Evolutionary conservation across 2,888 invertebrate genomes (phyloP).

Genomic region (Eudasyphora cyanicolor): DNA sequence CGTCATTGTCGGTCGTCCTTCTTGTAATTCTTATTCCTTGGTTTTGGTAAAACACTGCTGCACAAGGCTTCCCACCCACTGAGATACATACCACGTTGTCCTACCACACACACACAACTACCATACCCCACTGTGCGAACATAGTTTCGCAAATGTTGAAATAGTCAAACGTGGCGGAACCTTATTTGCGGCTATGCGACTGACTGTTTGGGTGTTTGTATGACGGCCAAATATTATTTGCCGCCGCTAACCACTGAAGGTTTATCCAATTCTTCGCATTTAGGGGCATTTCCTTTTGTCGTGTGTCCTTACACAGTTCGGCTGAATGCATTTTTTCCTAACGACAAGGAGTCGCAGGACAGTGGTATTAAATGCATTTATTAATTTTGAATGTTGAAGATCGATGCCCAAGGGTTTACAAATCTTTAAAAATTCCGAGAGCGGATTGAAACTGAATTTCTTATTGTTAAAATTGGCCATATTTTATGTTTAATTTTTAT

Average conservation of each 20-base stretch:
- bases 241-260: not conserved
- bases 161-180: not conserved
- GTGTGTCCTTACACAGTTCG: slow-evolving; percentile 20
- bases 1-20: slow-evolving; percentile 60
- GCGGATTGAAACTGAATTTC: too few relatives aligned
- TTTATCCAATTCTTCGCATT: slow-evolving; percentile 6
- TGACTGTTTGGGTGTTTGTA: too few relatives aligned
- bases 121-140: slow-evolving; percentile 2
- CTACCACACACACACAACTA: slow-evolving; percentile 1
- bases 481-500: too few relatives aligned
- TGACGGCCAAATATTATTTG: not conserved
- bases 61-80: not conserved
- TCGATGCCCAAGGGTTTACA: too few relatives aligned
- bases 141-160: slow-evolving; percentile 11
- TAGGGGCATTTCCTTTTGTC: not conserved
- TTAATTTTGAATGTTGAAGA: too few relatives aligned
- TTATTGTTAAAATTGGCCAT: too few relatives aligned
- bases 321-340: too few relatives aligned
- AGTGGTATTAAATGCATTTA: too few relatives aligned
- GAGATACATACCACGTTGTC: slow-evolving; percentile 11
- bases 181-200: too few relatives aligned
- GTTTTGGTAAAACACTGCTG: slow-evolving; percentile 37
- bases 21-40: slow-evolving; percentile 52
- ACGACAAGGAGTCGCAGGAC: not conserved
- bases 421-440: too few relatives aligned